A percentile compares a stretch with the other conserved stretches of the same genome.
These are phyloP conservation scores for Drosophila varians DNA, from an alignment of 1,140 invertebrate genomes.

Conservation along the genomic window DNA sequence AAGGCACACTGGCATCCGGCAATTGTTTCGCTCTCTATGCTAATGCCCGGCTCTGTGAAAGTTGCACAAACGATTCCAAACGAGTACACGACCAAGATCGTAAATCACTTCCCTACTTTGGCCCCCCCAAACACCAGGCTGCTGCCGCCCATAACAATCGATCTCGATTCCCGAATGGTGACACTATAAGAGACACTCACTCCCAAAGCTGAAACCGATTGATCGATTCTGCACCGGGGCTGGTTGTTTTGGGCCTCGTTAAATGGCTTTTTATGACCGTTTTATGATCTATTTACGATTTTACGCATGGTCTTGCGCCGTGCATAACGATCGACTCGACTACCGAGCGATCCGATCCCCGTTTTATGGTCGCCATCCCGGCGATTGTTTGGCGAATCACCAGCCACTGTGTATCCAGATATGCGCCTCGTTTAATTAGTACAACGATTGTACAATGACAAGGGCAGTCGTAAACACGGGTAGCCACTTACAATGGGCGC, in stretches of 20 bases:
- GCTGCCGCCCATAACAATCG: conserved; percentile 29
- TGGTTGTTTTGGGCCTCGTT: conserved; percentile 59
- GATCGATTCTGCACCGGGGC: conserved; percentile 53
- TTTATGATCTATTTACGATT: conserved; percentile 83
- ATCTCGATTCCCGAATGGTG: conserved; percentile 5
- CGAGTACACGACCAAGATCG: conserved; percentile 54
- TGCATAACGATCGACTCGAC: conserved; percentile 70
- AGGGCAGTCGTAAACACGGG: conserved; percentile 46
- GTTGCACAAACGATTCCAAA: conserved; percentile 49
- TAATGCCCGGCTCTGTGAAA: conserved; percentile 51
- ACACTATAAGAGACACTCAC: conserved; percentile 36
- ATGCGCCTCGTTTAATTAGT: conserved; percentile 49
- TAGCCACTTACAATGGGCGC: conserved; percentile 45
- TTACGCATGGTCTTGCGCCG: conserved; percentile 69
- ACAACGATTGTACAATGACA: conserved; percentile 9
- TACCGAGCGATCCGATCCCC: conserved; percentile 35
- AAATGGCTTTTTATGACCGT: conserved; percentile 73
- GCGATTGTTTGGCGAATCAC: conserved; percentile 41
- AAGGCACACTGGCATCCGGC: conserved; percentile 29
- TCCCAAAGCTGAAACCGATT: conserved; percentile 29
- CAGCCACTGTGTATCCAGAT: neutral
- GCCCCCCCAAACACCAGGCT: conserved; percentile 36
- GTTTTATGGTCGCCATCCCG: conserved; percentile 47
- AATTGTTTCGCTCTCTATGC: conserved; percentile 23
- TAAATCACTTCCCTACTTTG: conserved; percentile 59